Percentiles rank a stretch among this genome's conserved stretches.
These are phyloP conservation scores for Cosmia pyralina DNA, from an alignment of 2,888 invertebrate genomes.

Conservation along the genomic window DNA sequence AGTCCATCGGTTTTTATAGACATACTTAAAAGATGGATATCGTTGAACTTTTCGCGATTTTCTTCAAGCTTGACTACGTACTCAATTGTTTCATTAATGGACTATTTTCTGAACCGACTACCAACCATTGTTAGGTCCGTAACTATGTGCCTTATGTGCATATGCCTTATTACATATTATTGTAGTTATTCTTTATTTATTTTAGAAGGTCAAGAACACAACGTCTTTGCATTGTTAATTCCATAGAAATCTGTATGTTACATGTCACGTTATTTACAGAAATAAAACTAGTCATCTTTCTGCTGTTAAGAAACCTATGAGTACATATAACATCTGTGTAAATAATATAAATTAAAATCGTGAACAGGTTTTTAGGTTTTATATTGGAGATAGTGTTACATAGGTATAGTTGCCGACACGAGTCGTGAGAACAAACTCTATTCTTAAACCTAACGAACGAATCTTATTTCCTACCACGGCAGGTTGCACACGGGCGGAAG, in stretches of 20 bases:
- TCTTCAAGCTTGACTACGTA: neutral
- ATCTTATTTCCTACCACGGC: no score
- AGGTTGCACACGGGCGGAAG: no score
- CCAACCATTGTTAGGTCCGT: neutral
- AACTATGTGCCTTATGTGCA: neutral
- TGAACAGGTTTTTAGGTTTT: neutral
- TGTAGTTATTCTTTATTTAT: constrained; percentile 2
- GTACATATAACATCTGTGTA: constrained; percentile 32
- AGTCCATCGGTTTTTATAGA: no score
- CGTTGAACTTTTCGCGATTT: neutral
- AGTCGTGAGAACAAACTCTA: no score
- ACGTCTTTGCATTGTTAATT: neutral
- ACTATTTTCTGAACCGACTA: neutral
- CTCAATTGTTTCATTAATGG: no score
- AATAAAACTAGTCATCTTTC: constrained; percentile 12
- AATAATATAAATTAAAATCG: constrained; percentile 8
- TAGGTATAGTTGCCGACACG: no score
- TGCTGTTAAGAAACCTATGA: neutral
- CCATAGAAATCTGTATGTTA: neutral
- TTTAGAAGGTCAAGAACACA: constrained; percentile 6
- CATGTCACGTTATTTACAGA: neutral
- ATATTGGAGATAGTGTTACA: neutral
- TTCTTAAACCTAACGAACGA: no score
- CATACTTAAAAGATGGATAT: no score
- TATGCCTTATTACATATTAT: neutral